phyloP scores from a whole-genome alignment of 2,113 vertebrate species.

The Chelonoidis abingdonii region DNA sequence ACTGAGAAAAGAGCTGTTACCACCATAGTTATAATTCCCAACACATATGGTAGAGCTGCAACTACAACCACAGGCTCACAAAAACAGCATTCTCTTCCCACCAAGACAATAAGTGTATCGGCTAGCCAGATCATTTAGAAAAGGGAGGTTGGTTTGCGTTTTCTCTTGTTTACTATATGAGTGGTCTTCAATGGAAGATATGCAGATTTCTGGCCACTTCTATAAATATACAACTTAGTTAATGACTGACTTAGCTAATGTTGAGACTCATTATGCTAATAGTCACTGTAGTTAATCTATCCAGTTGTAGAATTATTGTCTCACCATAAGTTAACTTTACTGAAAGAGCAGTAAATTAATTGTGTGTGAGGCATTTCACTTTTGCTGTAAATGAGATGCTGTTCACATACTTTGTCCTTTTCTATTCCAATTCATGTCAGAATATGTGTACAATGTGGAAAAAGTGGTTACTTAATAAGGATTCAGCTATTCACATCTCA shows the following conservation, averaged over 20 bases:
- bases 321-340: not conserved
- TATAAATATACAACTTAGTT: not conserved
- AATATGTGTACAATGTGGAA: not conserved
- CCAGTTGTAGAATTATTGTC: not conserved
- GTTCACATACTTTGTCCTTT: not conserved
- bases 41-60: not conserved
- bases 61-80: not conserved
- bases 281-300: not conserved
- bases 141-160: not conserved
- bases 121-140: not conserved
- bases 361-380: fast-evolving
- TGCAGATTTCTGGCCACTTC: not conserved
- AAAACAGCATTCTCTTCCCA: not conserved
- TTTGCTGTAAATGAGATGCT: not conserved
- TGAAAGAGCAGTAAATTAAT: not conserved
- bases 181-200: not conserved
- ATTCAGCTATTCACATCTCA: not conserved
- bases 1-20: not conserved
- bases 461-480: not conserved
- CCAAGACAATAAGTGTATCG: not conserved
- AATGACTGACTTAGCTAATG: no score
- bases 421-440: no score
- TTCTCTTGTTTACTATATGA: not conserved
- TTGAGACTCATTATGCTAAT: not conserved
- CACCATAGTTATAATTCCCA: slow-evolving; percentile 36